Percentiles rank a stretch among this genome's conserved stretches.
Conservation (phyloP, 2,797 vertebrate genomes). For the Steatocranus sp. region DNA sequence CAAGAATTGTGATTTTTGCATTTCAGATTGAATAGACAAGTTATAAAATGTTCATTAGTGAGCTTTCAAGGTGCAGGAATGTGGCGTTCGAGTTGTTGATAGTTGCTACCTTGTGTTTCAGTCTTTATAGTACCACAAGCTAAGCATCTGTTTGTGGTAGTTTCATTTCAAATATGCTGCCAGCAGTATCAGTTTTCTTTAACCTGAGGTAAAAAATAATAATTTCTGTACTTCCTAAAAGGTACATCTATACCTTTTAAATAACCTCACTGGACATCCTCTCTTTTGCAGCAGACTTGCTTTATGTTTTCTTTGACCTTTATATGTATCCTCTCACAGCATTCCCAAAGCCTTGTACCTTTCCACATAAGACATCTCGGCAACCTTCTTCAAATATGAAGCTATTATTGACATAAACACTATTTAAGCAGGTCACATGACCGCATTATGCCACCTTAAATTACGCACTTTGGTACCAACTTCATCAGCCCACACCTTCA, state of each 20-base stretch:
- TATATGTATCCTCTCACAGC: neutral
- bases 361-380: rapidly evolving
- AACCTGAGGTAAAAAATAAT: neutral
- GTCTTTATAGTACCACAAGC: neutral
- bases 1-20: neutral
- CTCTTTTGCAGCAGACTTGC: neutral
- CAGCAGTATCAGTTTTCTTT: rapidly evolving
- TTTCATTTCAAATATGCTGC: neutral
- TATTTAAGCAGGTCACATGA: neutral
- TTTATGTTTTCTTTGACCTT: neutral
- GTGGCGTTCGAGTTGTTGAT: neutral
- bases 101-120: neutral
- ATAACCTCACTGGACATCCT: neutral
- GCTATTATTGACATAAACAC: neutral
- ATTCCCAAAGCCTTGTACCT: neutral
- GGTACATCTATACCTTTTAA: neutral
- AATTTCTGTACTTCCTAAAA: neutral
- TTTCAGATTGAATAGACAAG: neutral
- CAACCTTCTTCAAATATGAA: neutral
- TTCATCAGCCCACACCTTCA: neutral
- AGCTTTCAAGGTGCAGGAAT: neutral
- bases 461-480: neutral
- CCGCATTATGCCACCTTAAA: neutral
- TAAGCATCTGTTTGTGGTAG: neutral
- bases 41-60: neutral